Percentiles rank a stretch among this genome's conserved stretches.
phyloP scores from a whole-genome alignment of 2,113 vertebrate genomes.

The Neolamprologus toae region DNA sequence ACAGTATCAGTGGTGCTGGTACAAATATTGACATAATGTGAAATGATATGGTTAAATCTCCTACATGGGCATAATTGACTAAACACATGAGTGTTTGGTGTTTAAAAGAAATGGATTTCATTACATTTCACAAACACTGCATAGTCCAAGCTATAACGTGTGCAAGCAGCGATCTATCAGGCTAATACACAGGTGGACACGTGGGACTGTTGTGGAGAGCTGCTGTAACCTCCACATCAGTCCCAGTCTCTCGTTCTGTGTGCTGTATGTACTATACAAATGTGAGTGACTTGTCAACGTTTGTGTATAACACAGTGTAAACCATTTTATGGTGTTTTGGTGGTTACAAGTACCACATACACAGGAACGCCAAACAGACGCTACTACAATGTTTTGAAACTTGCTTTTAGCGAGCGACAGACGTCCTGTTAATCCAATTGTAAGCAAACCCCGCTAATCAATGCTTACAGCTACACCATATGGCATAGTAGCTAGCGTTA shows the following conservation, averaged over 20 bases:
- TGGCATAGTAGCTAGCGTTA: conserved; percentile 35
- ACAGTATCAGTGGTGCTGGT: neutral
- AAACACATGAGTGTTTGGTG: neutral
- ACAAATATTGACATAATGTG: neutral
- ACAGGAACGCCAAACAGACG: neutral
- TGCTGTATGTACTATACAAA: neutral
- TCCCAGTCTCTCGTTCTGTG: neutral
- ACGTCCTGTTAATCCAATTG: conserved; percentile 57
- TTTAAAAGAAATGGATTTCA: neutral
- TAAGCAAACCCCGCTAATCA: conserved; percentile 49
- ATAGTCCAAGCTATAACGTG: neutral
- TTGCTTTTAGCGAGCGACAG: conserved; percentile 12
- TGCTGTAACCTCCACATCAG: neutral
- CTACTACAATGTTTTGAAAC: conserved; percentile 52
- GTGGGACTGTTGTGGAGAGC: neutral
- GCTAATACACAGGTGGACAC: neutral
- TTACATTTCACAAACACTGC: neutral
- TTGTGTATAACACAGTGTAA: neutral
- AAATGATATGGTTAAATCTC: neutral
- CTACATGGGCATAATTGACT: neutral
- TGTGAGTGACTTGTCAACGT: neutral
- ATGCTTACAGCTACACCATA: conserved; percentile 54
- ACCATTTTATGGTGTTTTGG: neutral
- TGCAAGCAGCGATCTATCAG: neutral
- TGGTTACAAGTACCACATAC: neutral